Percentiles rank a stretch among this genome's conserved stretches.
phyloP scores from a whole-genome alignment of 2,888 invertebrate genomes.

The Epistrophella euchroma region DNA sequence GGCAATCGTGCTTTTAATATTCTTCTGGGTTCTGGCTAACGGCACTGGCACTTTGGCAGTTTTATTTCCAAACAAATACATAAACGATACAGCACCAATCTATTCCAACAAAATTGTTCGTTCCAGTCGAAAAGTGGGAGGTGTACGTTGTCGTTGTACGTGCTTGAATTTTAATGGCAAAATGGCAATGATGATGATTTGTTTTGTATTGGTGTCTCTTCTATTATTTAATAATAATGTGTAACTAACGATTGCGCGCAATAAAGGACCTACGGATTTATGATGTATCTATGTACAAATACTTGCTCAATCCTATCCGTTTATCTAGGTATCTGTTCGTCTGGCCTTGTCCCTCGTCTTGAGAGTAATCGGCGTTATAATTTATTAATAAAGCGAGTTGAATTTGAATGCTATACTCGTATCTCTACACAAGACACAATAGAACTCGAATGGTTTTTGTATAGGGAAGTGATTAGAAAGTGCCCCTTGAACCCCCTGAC shows the following conservation, averaged over 20 bases:
- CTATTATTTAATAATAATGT: neutral
- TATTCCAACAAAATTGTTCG: neutral
- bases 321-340: neutral
- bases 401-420: no score
- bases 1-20: neutral
- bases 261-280: neutral
- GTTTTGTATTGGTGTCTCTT: constrained; percentile 2
- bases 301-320: neutral
- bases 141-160: neutral
- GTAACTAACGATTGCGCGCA: constrained; percentile 9
- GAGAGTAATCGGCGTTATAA: neutral
- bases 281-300: neutral
- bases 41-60: neutral
- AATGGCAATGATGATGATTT: neutral
- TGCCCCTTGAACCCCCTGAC: no score
- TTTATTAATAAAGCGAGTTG: neutral
- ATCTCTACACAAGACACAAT: neutral
- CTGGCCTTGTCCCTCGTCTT: neutral
- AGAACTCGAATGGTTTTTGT: neutral
- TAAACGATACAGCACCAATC: neutral
- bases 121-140: constrained; percentile 3
- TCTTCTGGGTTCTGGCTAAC: neutral
- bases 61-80: constrained; percentile 12
- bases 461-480: neutral
- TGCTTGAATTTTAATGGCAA: neutral